Evolutionary conservation across 2,113 vertebrate genomes (phyloP).

Genomic region (Misgurnus anguillicaudatus): DNA sequence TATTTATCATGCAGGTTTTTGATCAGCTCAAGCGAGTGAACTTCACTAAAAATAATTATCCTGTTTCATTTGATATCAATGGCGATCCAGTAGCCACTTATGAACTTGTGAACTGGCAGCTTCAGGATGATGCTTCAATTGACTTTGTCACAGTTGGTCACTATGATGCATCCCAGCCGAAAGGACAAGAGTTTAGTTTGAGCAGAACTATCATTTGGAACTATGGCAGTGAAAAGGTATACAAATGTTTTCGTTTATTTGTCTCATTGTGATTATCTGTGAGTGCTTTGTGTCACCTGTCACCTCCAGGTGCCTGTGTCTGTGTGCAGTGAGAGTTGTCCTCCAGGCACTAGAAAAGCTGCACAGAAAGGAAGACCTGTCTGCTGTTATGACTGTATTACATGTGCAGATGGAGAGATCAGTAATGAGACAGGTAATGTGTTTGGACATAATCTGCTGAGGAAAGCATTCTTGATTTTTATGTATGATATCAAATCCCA

Average conservation of each 20-base stretch:
- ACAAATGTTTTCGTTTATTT: background rate
- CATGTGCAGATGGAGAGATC: slow-evolving; percentile 73
- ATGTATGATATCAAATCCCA: background rate
- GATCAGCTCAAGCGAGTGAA: slow-evolving; percentile 61
- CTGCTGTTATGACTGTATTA: slow-evolving; percentile 69
- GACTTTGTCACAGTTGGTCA: slow-evolving; percentile 63
- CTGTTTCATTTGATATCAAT: slow-evolving; percentile 67
- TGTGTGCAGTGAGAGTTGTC: slow-evolving; percentile 67
- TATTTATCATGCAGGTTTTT: slow-evolving; percentile 55
- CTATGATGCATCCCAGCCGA: slow-evolving; percentile 64
- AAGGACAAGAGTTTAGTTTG: slow-evolving; percentile 61
- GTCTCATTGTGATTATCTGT: slow-evolving; percentile 26
- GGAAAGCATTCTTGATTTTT: no score
- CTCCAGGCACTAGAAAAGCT: slow-evolving; percentile 66
- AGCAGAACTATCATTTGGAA: slow-evolving; percentile 63
- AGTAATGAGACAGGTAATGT: slow-evolving; percentile 54
- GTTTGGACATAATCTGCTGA: background rate
- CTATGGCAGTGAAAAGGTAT: slow-evolving; percentile 55
- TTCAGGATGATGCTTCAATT: slow-evolving; percentile 41
- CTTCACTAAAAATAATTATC: slow-evolving; percentile 64
- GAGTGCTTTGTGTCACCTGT: background rate
- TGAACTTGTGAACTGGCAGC: slow-evolving; percentile 73
- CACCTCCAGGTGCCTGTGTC: slow-evolving; percentile 63
- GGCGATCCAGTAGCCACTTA: slow-evolving; percentile 69
- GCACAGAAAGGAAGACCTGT: slow-evolving; percentile 66